phyloP scores from a whole-genome alignment of 2,888 invertebrate genomes.

The Myopa testacea region DNA sequence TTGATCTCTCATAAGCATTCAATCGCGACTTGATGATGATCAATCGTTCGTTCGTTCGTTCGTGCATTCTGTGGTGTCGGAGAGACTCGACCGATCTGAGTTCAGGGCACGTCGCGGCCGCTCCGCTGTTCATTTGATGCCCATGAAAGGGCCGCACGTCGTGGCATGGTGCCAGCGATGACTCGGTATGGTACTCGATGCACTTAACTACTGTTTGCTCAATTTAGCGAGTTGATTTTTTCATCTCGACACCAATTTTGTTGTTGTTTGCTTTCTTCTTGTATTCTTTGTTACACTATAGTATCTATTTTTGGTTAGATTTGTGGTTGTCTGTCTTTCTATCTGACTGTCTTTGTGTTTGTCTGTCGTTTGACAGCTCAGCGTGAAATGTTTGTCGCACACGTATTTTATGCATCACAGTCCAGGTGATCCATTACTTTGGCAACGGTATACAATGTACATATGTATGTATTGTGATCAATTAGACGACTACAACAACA shows the following conservation, averaged over 20 bases:
- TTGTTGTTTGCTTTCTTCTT: background rate
- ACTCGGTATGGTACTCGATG: background rate
- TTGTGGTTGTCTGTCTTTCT: background rate
- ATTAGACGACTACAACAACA: constrained; percentile 15
- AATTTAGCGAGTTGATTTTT: constrained; percentile 3
- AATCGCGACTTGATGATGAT: background rate
- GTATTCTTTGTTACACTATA: background rate
- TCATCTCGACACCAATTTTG: background rate
- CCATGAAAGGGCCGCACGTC: constrained; percentile 26
- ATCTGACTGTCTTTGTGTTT: constrained; percentile 12
- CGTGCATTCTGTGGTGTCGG: background rate
- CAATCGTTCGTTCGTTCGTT: background rate
- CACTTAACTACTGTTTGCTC: constrained; percentile 9
- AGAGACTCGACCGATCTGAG: background rate
- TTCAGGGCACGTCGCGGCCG: background rate
- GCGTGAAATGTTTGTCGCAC: constrained; percentile 63
- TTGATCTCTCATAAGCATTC: background rate
- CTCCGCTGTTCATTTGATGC: background rate
- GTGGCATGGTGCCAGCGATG: constrained; percentile 4
- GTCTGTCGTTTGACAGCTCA: constrained; percentile 59
- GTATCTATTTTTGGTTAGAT: background rate
- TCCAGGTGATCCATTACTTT: constrained; percentile 61
- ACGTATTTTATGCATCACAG: constrained; percentile 6
- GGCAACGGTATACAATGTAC: constrained; percentile 56
- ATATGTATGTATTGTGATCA: constrained; percentile 34